These are phyloP conservation scores for Acropora tenuis DNA, from an alignment of 64 coral and sea anemone genomes.

Conservation along the genomic window DNA sequence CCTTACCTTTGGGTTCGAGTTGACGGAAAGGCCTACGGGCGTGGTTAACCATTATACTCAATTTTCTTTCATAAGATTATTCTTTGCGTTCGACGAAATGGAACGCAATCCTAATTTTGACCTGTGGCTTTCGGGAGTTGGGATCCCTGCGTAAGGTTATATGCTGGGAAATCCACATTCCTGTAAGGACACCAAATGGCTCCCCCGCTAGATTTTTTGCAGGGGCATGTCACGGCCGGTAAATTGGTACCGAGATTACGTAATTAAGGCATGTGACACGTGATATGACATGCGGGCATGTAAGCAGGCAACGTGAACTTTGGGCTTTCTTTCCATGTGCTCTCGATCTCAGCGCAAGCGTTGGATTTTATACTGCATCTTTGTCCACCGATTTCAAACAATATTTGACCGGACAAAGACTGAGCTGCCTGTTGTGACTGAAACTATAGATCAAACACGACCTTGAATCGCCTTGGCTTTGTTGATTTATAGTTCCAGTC, in stretches of 20 bases:
- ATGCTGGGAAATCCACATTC: conserved; percentile 38
- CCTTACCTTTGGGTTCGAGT: too few relatives aligned
- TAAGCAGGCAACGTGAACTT: neutral
- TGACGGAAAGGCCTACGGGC: too few relatives aligned
- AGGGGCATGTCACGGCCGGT: conserved; percentile 24
- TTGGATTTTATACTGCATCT: neutral
- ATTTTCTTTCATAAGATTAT: too few relatives aligned
- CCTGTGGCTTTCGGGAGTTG: conserved; percentile 36
- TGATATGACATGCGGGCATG: neutral
- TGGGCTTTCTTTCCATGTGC: neutral
- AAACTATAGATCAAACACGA: too few relatives aligned
- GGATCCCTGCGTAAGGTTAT: conserved; percentile 28
- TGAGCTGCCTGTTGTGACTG: too few relatives aligned
- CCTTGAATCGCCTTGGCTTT: too few relatives aligned
- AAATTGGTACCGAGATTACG: conserved; percentile 18
- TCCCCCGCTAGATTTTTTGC: conserved; percentile 20
- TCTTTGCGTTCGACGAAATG: conserved; percentile 22
- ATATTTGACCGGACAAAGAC: too few relatives aligned
- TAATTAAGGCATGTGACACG: neutral
- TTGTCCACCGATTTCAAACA: too few relatives aligned
- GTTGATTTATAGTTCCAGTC: too few relatives aligned
- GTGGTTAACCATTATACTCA: too few relatives aligned
- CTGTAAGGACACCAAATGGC: conserved; percentile 23
- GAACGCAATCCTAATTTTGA: conserved; percentile 37
- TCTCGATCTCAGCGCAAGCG: neutral